These are phyloP conservation scores for Stictonetta naevosa DNA, from an alignment of 2,113 vertebrate species.

Conservation along the genomic window DNA sequence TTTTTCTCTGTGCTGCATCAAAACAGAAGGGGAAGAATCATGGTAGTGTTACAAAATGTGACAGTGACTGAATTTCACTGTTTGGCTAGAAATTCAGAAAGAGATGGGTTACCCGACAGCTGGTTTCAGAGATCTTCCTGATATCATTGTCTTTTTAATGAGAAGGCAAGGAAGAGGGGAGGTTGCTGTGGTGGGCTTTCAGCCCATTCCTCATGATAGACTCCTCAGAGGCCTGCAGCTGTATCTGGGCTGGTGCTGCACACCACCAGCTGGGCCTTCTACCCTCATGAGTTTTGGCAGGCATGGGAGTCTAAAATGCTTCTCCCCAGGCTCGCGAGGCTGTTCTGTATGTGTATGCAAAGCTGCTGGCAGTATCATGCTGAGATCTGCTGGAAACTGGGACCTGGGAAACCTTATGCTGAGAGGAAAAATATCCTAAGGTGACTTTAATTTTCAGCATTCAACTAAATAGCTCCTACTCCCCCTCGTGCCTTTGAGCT, in stretches of 20 bases:
- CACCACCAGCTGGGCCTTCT: not conserved
- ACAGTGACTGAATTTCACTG: not conserved
- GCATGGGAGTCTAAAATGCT: not conserved
- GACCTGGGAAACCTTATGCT: not conserved
- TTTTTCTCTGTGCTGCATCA: not conserved
- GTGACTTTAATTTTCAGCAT: not conserved
- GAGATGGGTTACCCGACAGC: not conserved
- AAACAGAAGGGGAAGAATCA: not conserved
- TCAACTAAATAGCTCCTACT: not conserved
- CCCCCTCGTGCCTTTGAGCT: not conserved
- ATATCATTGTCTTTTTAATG: not conserved
- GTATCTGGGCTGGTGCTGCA: not conserved
- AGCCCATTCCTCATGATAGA: not conserved
- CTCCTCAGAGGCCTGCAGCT: not conserved
- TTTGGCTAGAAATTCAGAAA: not conserved
- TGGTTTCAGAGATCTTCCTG: not conserved
- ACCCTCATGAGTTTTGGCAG: not conserved
- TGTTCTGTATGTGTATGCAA: not conserved
- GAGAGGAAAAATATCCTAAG: not conserved
- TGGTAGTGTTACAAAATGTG: accelerated
- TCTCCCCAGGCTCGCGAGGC: not conserved
- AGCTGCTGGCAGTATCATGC: not conserved
- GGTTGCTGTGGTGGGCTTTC: not conserved
- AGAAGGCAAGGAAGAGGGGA: not conserved
- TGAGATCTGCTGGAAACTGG: not conserved